Percentiles rank a stretch among this genome's conserved stretches.
Conservation (phyloP, 2,113 vertebrate species). For the Nycticorax nycticorax region DNA sequence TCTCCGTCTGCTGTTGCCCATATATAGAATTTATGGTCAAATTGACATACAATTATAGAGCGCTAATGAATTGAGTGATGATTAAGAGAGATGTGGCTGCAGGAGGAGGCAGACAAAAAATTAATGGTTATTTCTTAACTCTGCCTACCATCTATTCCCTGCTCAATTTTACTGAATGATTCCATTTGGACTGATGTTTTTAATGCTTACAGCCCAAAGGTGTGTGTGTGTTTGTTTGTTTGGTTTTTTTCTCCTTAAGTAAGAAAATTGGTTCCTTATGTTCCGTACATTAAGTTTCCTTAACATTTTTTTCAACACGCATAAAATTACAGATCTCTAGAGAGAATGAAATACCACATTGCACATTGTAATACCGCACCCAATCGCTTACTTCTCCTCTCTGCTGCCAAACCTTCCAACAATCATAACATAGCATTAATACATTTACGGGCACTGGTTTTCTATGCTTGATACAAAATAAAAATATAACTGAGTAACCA, state of each 20-base stretch:
- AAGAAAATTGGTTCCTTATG: constrained; percentile 74
- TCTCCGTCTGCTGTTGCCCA: neutral
- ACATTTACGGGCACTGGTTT: neutral
- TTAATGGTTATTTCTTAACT: neutral
- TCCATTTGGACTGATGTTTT: neutral
- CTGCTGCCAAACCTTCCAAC: constrained; percentile 60
- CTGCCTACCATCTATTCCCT: neutral
- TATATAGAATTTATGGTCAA: neutral
- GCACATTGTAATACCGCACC: neutral
- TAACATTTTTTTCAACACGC: constrained; percentile 63
- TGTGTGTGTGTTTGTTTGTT: constrained; percentile 25
- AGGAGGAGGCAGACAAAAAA: constrained; percentile 1
- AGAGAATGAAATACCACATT: constrained; percentile 67
- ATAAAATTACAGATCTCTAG: constrained; percentile 65
- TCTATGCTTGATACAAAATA: constrained; percentile 7
- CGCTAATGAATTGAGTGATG: constrained; percentile 12
- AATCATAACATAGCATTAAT: constrained; percentile 11
- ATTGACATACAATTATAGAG: neutral
- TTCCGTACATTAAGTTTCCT: constrained; percentile 57
- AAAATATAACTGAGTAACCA: constrained; percentile 1
- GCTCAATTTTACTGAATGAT: neutral
- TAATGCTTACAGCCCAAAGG: constrained; percentile 56
- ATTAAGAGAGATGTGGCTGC: neutral
- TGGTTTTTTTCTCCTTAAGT: neutral
- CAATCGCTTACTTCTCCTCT: neutral